These are phyloP conservation scores for Trinorchestia longiramus DNA, from an alignment of 1,140 invertebrate species.

Conservation along the genomic window DNA sequence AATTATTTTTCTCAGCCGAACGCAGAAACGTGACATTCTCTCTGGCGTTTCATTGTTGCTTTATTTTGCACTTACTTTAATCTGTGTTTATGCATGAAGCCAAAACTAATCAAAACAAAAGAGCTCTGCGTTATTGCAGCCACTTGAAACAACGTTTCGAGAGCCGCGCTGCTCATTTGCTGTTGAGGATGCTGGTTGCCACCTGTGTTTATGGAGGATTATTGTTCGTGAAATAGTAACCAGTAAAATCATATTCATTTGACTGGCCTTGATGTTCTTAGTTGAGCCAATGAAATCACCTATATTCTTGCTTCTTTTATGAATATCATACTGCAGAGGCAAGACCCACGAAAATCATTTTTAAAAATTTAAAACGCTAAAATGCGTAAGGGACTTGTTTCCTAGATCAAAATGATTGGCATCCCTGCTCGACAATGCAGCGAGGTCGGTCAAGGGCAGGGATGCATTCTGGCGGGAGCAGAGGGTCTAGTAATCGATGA, in stretches of 20 bases:
- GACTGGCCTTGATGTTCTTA: no score
- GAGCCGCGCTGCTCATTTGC: no score
- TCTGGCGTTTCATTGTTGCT: not conserved
- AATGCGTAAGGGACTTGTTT: not conserved
- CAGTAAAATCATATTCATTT: no score
- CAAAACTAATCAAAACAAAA: not conserved
- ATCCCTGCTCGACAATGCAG: not conserved
- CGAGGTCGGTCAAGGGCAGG: not conserved
- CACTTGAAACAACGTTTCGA: not conserved
- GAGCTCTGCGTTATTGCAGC: not conserved
- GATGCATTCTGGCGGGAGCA: not conserved
- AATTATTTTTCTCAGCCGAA: not conserved
- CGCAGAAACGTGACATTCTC: not conserved
- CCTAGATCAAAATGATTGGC: not conserved
- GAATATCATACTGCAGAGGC: no score
- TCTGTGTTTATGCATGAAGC: not conserved
- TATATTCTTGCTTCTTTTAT: no score
- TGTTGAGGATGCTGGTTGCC: not conserved
- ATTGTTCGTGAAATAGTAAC: no score
- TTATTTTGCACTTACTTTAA: not conserved
- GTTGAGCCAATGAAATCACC: no score
- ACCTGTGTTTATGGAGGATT: not conserved
- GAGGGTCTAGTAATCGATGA: not conserved
- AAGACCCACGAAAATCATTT: no score
- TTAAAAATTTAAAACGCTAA: no score